phyloP scores from a whole-genome alignment of 2,113 vertebrate genomes.

The Dasypus novemcinctus region DNA sequence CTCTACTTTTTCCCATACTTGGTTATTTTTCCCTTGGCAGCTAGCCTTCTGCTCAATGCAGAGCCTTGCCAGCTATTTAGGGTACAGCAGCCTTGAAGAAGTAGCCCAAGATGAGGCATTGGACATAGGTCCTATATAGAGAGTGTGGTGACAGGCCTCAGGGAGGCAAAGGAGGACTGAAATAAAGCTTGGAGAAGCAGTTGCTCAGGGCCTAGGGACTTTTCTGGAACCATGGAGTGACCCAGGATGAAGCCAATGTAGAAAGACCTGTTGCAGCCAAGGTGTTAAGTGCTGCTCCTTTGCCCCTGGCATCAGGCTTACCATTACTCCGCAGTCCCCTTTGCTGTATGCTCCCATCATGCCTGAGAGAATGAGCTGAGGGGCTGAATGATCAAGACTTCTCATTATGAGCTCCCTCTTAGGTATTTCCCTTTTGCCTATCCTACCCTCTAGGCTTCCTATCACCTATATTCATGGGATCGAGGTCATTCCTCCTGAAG shows the following conservation, averaged over 20 bases:
- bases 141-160: neutral
- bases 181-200: neutral
- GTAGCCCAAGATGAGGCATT: neutral
- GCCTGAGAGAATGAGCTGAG: neutral
- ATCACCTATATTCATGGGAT: neutral
- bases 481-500: neutral
- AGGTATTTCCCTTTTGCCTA: neutral
- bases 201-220: neutral
- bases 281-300: neutral
- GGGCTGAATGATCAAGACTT: neutral
- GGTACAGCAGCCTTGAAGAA: neutral
- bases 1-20: constrained; percentile 86
- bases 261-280: neutral
- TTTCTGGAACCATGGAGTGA: neutral
- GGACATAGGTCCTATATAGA: neutral
- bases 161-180: neutral
- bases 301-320: neutral
- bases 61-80: neutral
- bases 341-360: neutral
- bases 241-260: neutral
- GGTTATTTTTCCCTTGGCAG: neutral
- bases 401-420: neutral
- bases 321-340: neutral
- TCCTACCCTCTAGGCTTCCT: neutral
- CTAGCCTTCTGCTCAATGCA: neutral